Evolutionary conservation across 2,113 vertebrate genomes (phyloP).

Genomic region (Thinocorus orbignyianus): DNA sequence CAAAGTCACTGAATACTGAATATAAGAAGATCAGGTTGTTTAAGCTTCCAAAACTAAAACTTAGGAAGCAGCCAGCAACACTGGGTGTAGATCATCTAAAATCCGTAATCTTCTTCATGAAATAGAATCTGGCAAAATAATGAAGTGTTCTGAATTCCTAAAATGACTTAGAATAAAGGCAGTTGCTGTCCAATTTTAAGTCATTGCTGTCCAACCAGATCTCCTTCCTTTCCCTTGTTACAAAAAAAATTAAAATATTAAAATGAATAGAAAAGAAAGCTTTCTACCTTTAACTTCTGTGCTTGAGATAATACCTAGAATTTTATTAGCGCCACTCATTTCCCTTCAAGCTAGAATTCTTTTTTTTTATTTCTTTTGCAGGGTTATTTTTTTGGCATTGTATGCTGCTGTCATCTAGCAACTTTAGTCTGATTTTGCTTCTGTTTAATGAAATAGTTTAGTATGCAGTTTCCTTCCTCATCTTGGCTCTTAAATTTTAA

Average conservation of each 20-base stretch:
- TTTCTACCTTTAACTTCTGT: neutral
- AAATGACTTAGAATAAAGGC: neutral
- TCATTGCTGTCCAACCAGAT: neutral
- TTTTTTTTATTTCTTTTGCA: neutral
- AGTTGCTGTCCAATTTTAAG: neutral
- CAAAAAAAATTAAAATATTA: neutral
- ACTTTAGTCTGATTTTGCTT: neutral
- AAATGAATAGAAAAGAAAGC: neutral
- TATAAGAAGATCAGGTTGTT: constrained; percentile 38
- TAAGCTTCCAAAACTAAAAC: constrained; percentile 31
- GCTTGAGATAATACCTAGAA: neutral
- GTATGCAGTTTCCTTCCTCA: neutral
- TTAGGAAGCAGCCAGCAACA: constrained; percentile 20
- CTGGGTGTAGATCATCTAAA: constrained; percentile 7
- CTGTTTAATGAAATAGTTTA: neutral
- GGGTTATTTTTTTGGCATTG: neutral
- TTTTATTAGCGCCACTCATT: neutral
- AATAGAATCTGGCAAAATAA: constrained; percentile 11
- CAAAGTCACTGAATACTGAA: neutral
- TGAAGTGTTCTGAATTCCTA: constrained; percentile 12
- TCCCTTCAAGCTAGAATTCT: neutral
- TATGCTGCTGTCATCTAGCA: neutral
- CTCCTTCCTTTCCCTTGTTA: neutral
- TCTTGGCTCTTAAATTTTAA: neutral
- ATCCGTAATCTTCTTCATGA: constrained; percentile 18